Conservation (phyloP, 2,797 vertebrate genomes). For the Peromyscus melanophrys region DNA sequence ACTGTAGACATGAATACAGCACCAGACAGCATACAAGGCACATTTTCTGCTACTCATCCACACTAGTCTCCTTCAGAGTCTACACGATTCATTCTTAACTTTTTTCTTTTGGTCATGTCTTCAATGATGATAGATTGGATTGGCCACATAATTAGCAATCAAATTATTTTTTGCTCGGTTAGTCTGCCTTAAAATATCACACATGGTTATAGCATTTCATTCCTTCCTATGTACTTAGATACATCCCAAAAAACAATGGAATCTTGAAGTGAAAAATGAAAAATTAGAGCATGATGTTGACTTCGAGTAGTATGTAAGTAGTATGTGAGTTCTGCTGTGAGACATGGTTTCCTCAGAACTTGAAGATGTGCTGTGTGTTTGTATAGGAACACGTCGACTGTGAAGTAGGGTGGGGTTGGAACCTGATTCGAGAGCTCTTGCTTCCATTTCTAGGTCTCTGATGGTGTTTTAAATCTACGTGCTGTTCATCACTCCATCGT, state of each 20-base stretch:
- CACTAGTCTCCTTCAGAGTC: not conserved
- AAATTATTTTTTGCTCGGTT: conserved; percentile 61
- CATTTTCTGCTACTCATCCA: not conserved
- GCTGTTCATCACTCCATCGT: not conserved
- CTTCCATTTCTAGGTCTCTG: not conserved
- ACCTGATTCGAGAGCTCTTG: not conserved
- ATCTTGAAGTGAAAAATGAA: conserved; percentile 33
- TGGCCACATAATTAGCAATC: conserved; percentile 16
- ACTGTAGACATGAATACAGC: not conserved
- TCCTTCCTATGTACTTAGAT: conserved; percentile 35
- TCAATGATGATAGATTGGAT: not conserved
- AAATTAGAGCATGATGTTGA: not conserved
- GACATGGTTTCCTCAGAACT: not conserved
- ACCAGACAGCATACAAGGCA: not conserved
- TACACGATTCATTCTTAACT: not conserved
- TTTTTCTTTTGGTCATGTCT: not conserved
- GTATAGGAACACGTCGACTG: not conserved
- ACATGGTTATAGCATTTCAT: conserved; percentile 42
- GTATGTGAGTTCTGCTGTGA: not conserved
- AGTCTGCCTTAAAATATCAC: conserved; percentile 57
- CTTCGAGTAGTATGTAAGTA: not conserved
- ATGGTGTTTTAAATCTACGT: not conserved
- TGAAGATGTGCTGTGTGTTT: not conserved
- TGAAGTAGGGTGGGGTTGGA: not conserved
- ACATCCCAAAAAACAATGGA: conserved; percentile 6